Evolutionary conservation across 2,113 vertebrate genomes (phyloP).

Genomic region (Litocranius walleri): DNA sequence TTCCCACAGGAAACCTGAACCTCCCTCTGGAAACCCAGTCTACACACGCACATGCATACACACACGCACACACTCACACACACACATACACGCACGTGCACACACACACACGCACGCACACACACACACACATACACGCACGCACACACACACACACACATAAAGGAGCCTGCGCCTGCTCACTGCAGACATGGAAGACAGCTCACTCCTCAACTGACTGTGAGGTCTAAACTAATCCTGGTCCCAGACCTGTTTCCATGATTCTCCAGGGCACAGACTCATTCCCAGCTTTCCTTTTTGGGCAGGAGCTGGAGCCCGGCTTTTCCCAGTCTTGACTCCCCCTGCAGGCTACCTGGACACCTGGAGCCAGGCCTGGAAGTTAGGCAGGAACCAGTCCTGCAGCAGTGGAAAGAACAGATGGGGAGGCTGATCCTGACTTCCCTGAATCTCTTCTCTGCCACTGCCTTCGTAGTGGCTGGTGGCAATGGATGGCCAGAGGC

Average conservation of each 20-base stretch:
- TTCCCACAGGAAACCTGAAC: not conserved
- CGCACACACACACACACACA: not conserved
- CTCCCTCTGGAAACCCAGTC: not conserved
- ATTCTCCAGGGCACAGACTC: not conserved
- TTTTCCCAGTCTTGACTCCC: slow-evolving; percentile 61
- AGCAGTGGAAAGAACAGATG: not conserved
- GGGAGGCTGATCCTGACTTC: not conserved
- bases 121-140: no score
- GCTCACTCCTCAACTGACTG: not conserved
- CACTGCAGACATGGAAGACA: not conserved
- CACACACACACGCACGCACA: not conserved
- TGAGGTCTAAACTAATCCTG: not conserved
- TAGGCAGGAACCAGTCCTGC: fast-evolving
- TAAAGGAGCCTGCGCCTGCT: fast-evolving
- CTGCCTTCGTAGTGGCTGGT: not conserved
- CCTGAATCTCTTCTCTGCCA: not conserved
- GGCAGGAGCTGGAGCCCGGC: not conserved
- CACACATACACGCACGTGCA: not conserved
- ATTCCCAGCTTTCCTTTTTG: not conserved
- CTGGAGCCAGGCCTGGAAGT: not conserved
- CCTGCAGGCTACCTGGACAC: slow-evolving; percentile 35
- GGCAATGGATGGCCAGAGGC: not conserved
- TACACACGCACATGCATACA: no score
- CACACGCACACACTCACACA: not conserved
- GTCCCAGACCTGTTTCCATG: not conserved